Conservation (phyloP, 2,113 vertebrate genomes). For the Romanogobio albipinnatus region DNA sequence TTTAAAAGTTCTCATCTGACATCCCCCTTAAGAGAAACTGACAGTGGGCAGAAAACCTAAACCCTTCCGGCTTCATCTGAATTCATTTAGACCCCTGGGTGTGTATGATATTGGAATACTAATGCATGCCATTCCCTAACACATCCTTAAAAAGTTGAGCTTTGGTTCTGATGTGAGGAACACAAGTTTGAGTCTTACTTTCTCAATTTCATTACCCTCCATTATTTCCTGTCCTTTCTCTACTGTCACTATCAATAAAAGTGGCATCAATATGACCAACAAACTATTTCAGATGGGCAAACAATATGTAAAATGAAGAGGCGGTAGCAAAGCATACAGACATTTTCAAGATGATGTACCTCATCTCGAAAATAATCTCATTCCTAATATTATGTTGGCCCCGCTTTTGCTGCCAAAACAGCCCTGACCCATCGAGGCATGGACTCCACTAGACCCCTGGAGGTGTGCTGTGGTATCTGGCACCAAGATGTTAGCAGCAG, state of each 20-base stretch:
- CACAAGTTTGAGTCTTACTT: background rate
- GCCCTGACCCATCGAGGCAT: too few species aligned
- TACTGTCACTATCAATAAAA: background rate
- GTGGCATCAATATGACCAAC: background rate
- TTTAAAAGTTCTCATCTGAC: constrained; percentile 21
- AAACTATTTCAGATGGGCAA: background rate
- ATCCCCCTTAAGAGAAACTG: constrained; percentile 68
- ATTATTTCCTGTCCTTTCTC: background rate
- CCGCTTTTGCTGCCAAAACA: too few species aligned
- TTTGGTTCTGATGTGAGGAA: background rate
- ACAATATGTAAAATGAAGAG: background rate
- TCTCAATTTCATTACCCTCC: background rate
- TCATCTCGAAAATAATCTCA: too few species aligned
- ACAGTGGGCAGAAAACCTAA: constrained; percentile 59
- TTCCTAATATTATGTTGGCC: too few species aligned
- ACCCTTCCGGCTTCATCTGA: constrained; percentile 55
- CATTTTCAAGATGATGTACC: too few species aligned
- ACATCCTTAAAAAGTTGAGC: background rate
- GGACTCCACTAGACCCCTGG: too few species aligned
- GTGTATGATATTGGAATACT: constrained; percentile 38
- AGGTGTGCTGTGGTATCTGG: too few species aligned
- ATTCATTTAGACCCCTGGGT: constrained; percentile 50
- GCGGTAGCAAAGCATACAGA: background rate
- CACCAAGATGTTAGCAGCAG: too few species aligned
- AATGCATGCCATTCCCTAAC: background rate